Evolutionary conservation across 2,797 vertebrate genomes (phyloP), one percentile per base, ranked within the genome.

Genomic region (Propithecus deckenii): DNA sequence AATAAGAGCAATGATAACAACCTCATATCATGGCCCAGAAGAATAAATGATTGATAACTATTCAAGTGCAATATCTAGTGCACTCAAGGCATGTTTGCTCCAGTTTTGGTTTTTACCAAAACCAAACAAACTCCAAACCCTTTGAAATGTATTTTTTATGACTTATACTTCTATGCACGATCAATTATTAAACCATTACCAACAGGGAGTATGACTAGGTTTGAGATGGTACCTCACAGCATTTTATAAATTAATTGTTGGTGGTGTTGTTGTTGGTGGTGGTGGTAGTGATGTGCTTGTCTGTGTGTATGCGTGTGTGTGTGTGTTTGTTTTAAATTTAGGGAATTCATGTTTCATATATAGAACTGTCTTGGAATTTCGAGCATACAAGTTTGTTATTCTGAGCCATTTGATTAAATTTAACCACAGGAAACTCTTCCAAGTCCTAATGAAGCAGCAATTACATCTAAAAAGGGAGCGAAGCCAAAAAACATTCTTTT

Each of bases 321-420:
- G 17, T 23, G 96, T 94, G 94, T 97, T 97, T 98, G 92, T 95
- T 97, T 98, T 75, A 97, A 98, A 97, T 95, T 97, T 93, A 98
- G 97, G 92, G 95, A 98, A 98, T 96, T 96, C 96, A 96, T 97
- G 84, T 97, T 98, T 98, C 88, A 96, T 97, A 98, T 97, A 97
- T 83, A 97, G 96, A 98, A 96, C 98, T 98, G 98, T 99, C 84
- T 99, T 99, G 99, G 99, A 99, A 99, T 99, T 99, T 97, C 97
- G 98, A 99, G 99, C 96, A 94, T 98, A 99, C 97, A 98, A 99
- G 98, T 99, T 99, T 99, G 99, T 99, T 98, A 99, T 99, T 99
- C 98, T 98, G 99, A 99, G 99, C 99, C 98, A 98, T 99, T 99
- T 99, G 99, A 99, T 99, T 99, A 99, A 99, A 99, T 99, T 99